A percentile compares a stretch with the other conserved stretches of the same genome.
Evolutionary conservation across 2,797 vertebrate species (phyloP).

Genomic region (Podargus strigoides): DNA sequence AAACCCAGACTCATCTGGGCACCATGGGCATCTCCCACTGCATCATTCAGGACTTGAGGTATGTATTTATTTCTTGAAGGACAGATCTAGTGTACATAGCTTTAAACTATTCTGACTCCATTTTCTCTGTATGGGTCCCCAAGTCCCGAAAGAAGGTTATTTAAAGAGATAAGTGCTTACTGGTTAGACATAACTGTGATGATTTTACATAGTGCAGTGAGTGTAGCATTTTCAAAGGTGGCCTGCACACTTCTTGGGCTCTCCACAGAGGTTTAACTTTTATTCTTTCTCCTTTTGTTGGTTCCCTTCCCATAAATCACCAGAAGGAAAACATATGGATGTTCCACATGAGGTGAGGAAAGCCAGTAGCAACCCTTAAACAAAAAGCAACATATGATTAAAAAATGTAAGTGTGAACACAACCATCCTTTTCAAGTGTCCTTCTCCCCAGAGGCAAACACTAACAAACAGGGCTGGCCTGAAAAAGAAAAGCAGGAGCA

Average conservation of each 20-base stretch:
- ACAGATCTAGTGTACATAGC: accelerated
- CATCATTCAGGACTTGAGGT: not conserved
- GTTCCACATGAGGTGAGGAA: no score
- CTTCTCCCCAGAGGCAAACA: no score
- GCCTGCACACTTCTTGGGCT: not conserved
- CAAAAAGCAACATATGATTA: no score
- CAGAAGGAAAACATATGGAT: no score
- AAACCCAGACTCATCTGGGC: not conserved
- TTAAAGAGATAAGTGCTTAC: not conserved
- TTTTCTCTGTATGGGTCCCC: not conserved
- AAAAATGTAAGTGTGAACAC: not conserved
- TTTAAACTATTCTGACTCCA: not conserved
- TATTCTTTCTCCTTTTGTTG: no score
- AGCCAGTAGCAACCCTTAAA: no score
- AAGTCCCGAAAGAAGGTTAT: not conserved
- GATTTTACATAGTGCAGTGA: not conserved
- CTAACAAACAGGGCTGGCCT: no score
- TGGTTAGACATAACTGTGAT: not conserved
- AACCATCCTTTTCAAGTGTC: not conserved
- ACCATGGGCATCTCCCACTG: not conserved
- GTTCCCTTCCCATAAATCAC: no score
- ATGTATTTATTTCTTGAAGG: not conserved
- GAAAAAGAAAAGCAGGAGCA: not conserved
- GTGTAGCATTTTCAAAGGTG: not conserved
- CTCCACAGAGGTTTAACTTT: no score